Base-by-base conservation (phyloP, 2,113 vertebrate genomes). In the Thoracochromis brauschi region DNA sequence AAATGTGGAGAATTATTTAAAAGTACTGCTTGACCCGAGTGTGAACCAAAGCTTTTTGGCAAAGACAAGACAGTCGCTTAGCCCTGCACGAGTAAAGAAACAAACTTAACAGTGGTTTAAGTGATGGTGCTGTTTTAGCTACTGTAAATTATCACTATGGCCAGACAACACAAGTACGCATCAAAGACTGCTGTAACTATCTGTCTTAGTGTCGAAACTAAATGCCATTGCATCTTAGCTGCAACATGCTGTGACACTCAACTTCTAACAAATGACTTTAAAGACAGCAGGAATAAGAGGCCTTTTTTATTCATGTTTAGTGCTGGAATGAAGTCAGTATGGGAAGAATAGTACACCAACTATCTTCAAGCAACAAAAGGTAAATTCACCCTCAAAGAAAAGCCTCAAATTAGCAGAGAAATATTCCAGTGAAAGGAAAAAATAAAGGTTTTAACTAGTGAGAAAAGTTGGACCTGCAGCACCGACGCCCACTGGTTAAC, bases 1-100 rank as follows among this genome's bases (percentile, higher is more conserved):
- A 82, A 90, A 84, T 12, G 51, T 78, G 19, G 51, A 21, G 83
- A 92, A 81, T 87, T 73, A 83, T 85, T 87, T 87, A 83, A 85
- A 89, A 82, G 82, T 19, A 35, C 16, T 7, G 65, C 85, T 79
- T 88, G 81, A 91, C 84, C 80, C 29, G 4, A 11, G 54, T 60
- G 19, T 90, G 79, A 87, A 86, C 80, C 47, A 16, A 51, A 80
- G 51, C 54, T 33, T 54, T 53, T 83, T 85, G 31, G 19, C 60
- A 58, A 42, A 83, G 75, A 49, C 31, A 60, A 55, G 40, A 75
- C 49, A 54, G 51, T n/a, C 38, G 8, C 65, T 80, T 38, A 65
- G 81, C 47, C 29, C 57, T 35, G 83, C 6, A 49, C 13, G 5
- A 63, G 13, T 26, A 26, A 33, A 83, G 38, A 35, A 54, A 6